Evolutionary conservation across 2,797 vertebrate genomes (phyloP), one percentile per base, ranked within the genome.

Genomic region (Chanos chanos): DNA sequence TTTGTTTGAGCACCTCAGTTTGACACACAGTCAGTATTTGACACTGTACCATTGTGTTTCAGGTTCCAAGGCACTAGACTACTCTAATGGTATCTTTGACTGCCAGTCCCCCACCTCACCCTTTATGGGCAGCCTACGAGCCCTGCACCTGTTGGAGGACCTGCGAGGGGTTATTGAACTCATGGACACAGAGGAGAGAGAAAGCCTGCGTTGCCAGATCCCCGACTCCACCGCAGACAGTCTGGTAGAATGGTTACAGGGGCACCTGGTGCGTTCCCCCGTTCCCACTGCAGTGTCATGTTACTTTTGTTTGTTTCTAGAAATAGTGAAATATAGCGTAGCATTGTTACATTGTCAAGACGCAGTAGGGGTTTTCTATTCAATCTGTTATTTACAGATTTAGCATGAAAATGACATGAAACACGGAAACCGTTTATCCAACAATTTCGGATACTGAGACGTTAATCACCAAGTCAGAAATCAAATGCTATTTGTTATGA

Each of bases 71-170:
- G 86, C 93, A 0, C 75, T 99, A 74, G 97, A 99, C 59, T 99
- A 97, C 71, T 89, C 95, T 63, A 99, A 97, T 27, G 95, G 97
- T 30, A 79, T 99, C 68, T 99, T 96, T 71, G 96, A 99, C 77
- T 99, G 96, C 76, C 97, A 99, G 83, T 99, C 97, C 0, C 96
- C 97, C 15, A 96, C 94, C 0, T 98, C 96, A 10, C 95, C 96
- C 0, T 98, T 96, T 83, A 94, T 99, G 90, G 95, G 97, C 19
- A 83, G 87, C 69, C 79, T 99, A 69, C 89, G 94, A 43, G 96
- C 91, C 0, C 84, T 99, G 64, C 95, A 99, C 58, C 90, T 99
- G 0, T 86, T 97, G 64, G 97, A 99, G 66, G 97, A 99, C 68
- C 82, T 99, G 49, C 83, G 94, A 12, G 90, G 92, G 0, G 73